Percentiles rank a stretch among this genome's conserved stretches.
phyloP scores from a whole-genome alignment of 2,888 invertebrate species.

The Exephanes ischioxanthus region DNA sequence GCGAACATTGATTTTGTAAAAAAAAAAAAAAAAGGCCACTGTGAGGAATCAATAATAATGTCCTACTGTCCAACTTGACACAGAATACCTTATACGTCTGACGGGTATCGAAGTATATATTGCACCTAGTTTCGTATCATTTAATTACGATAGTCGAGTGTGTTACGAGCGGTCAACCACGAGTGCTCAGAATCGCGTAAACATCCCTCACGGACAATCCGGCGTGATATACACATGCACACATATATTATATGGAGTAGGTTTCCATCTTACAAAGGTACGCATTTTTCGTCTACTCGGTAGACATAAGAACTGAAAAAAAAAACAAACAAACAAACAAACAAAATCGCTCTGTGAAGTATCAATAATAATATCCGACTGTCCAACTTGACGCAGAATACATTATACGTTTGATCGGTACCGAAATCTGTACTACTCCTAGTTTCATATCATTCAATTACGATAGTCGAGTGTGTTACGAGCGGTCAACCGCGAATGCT shows the following conservation, averaged over 20 bases:
- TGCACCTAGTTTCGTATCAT: slow-evolving; percentile 16
- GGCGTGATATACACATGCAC: background rate
- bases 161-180: slow-evolving; percentile 7
- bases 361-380: no score
- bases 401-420: background rate
- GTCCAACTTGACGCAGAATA: background rate
- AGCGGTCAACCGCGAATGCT: slow-evolving; percentile 45
- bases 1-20: background rate
- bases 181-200: slow-evolving; percentile 54
- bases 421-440: background rate
- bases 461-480: background rate
- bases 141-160: slow-evolving; percentile 9
- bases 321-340: no score
- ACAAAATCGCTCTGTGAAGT: no score
- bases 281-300: no score
- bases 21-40: no score
- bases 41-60: no score
- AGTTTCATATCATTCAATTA: slow-evolving; percentile 29
- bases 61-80: background rate
- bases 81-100: background rate
- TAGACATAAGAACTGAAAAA: no score
- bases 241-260: background rate
- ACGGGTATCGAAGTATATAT: background rate
- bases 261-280: background rate
- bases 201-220: slow-evolving; percentile 21